A percentile compares a stretch with the other conserved stretches of the same genome.
Evolutionary conservation across 2,888 invertebrate genomes (phyloP).

Genomic region (Rhagonycha lutea): DNA sequence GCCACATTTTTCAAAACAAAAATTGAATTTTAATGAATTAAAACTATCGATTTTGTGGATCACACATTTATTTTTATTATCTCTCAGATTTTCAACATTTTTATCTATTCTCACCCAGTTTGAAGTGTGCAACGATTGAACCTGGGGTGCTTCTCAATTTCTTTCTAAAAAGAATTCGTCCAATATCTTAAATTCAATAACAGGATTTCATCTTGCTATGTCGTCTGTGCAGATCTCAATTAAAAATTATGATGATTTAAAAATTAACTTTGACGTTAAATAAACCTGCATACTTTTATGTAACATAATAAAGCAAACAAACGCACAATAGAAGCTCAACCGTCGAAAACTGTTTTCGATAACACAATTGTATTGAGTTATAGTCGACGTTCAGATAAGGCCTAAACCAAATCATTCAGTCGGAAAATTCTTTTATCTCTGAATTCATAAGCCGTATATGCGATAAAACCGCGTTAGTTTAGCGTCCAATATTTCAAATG

Average conservation of each 20-base stretch:
- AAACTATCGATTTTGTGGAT: not conserved
- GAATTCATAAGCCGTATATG: slow-evolving; percentile 10
- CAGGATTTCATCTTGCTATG: not conserved
- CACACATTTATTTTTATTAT: no score
- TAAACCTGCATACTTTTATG: not conserved
- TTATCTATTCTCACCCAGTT: not conserved
- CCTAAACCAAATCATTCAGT: slow-evolving; percentile 8
- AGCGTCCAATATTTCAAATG: not conserved
- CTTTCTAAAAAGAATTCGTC: not conserved
- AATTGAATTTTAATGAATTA: not conserved
- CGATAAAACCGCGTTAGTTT: not conserved
- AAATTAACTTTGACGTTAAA: not conserved
- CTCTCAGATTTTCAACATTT: no score
- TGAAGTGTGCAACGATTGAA: not conserved
- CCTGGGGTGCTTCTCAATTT: not conserved
- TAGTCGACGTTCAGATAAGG: slow-evolving; percentile 18
- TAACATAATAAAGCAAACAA: slow-evolving; percentile 1
- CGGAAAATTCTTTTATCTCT: slow-evolving; percentile 27
- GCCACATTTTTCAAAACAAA: not conserved
- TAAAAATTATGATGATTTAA: not conserved
- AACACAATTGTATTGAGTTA: slow-evolving; percentile 24
- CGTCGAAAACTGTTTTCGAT: slow-evolving; percentile 20
- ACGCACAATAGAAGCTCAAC: slow-evolving; percentile 15
- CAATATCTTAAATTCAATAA: not conserved
- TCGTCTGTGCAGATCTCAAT: not conserved